phyloP scores from a whole-genome alignment of 35 echinoderm and acorn worm species.

The Nesometra sesokonis region DNA sequence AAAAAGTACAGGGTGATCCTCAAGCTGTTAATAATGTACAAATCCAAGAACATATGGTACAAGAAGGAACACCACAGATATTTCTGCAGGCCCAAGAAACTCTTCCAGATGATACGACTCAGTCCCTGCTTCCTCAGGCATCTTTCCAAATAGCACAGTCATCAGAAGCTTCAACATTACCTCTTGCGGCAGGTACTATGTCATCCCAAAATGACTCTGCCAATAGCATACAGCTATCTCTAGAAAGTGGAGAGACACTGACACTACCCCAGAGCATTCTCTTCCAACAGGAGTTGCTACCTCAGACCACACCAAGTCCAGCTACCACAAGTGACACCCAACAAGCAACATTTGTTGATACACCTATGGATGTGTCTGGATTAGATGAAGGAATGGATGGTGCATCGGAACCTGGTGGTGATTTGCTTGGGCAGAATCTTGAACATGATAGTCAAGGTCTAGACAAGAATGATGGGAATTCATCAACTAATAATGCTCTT shows the following conservation, averaged over 20 bases:
- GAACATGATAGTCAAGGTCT: conserved; percentile 1
- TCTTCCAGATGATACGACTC: not conserved
- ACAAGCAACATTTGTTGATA: not conserved
- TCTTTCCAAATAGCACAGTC: not conserved
- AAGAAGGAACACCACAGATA: not conserved
- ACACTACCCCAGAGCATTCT: conserved; percentile 33
- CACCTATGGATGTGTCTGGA: not conserved
- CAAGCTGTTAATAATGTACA: not conserved
- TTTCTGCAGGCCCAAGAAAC: not conserved
- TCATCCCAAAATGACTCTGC: not conserved
- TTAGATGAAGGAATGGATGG: not conserved
- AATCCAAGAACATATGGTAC: not conserved
- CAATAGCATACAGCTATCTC: not conserved
- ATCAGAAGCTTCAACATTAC: not conserved
- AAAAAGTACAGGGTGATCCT: not conserved
- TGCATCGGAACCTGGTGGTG: not conserved
- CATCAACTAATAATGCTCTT: not conserved
- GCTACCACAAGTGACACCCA: not conserved
- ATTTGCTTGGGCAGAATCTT: not conserved
- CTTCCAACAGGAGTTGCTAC: conserved; percentile 18
- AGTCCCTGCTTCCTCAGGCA: not conserved
- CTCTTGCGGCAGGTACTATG: not conserved
- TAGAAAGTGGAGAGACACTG: conserved; percentile 21
- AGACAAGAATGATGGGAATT: not conserved
- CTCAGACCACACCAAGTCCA: not conserved